Evolutionary conservation across 2,797 vertebrate genomes (phyloP).

Genomic region (Rhinoraja longicauda): DNA sequence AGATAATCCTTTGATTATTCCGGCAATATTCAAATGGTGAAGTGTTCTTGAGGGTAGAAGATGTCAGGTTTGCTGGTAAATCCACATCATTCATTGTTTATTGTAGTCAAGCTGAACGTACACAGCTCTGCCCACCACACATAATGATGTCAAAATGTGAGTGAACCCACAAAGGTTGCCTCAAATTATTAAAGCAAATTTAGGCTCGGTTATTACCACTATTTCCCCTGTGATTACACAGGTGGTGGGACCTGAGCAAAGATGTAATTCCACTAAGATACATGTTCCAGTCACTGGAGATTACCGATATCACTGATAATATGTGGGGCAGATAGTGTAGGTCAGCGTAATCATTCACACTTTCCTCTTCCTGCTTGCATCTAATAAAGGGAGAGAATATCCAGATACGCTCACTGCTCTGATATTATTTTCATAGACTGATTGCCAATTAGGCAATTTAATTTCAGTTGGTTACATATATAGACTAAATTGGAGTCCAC

Average conservation of each 20-base stretch:
- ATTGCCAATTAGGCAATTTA: not conserved
- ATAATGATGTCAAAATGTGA: not conserved
- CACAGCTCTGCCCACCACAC: not conserved
- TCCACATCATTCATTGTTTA: not conserved
- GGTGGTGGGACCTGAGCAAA: not conserved
- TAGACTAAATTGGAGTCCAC: not conserved
- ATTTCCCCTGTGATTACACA: slow-evolving; percentile 16
- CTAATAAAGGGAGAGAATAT: not conserved
- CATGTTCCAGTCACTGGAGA: not conserved
- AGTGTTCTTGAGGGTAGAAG: not conserved
- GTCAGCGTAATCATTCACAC: not conserved
- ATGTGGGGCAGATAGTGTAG: not conserved
- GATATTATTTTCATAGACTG: not conserved
- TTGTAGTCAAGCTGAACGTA: not conserved
- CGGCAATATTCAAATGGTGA: not conserved
- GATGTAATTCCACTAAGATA: not conserved
- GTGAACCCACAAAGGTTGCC: not conserved
- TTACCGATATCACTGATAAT: not conserved
- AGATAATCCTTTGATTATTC: not conserved
- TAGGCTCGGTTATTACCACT: slow-evolving; percentile 5
- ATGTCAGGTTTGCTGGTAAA: not conserved
- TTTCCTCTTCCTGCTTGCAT: not conserved
- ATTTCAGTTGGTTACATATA: slow-evolving; percentile 11
- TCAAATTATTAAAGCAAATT: slow-evolving; percentile 17
- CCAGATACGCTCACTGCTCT: not conserved